Base-by-base conservation (phyloP, 2,113 vertebrate species). In the Stigmatopora argus region DNA sequence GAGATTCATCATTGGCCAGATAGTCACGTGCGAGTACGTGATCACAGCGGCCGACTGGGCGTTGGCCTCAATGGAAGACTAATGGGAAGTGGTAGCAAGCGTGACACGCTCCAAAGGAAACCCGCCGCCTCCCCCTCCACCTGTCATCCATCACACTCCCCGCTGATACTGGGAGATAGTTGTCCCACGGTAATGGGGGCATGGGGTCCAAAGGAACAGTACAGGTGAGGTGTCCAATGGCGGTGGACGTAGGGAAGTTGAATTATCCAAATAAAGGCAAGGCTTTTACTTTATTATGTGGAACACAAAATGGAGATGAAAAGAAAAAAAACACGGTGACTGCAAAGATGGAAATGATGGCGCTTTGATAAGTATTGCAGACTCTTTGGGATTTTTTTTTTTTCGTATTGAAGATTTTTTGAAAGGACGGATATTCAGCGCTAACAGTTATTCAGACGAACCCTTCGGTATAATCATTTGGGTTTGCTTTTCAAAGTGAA, bases 101-200 rank as follows among this genome's bases (percentile, higher is more conserved):
- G 70, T 60, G 94, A 91, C 89, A 81, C 78, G 80, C 72, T 79
- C 83, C 77, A 67, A n/a, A 90, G 90, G 86, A 64, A 79, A 71
- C 78, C 70, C 88, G 88, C 82, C 84, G 83, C 15, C 80, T 71
- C 58, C n/a, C 66, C 11, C 58, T 81, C 58, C 60, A 64, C 71
- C 73, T 85, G 86, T 87, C 86, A 87, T 85, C 89, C 85, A 85
- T 91, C 86, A 88, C 69, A 66, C 80, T 83, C 83, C 64, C 80
- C 46, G 87, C 51, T 80, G 86, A 84, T 86, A 80, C 78, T 77
- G 82, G 86, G 77, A 90, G 80, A 87, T 88, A 87, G 85, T 90
- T 78, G 74, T 75, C 67, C 59, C 78, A 55, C 67, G 59, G 62
- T 78, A 84, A 71, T 44, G 14, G 66, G 62, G n/a, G 38, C 38